Evolutionary conservation across 2,113 vertebrate genomes (phyloP), one percentile per base, ranked within the genome.

Genomic region (cattle (Bos taurus)): DNA sequence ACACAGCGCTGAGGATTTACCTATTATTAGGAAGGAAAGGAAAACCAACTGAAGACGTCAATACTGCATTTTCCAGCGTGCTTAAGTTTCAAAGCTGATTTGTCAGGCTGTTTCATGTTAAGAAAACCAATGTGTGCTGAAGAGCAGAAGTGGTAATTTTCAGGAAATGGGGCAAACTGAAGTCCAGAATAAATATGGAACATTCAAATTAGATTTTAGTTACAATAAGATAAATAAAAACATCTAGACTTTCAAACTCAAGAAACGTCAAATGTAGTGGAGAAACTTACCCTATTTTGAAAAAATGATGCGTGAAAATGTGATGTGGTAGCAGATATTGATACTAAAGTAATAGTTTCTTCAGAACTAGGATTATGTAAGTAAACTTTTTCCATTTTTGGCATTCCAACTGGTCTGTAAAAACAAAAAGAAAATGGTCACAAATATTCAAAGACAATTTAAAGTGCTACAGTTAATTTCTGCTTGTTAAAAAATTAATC

Each of bases 381-480:
- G 98, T 99, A 99, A 99, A 99, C 99, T 99, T 99, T 99, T 99
- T 99, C 99, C 99, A 99, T 99, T 99, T 99, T 99, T 99, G 99
- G 99, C 99, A 99, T 99, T 98, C 99, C 99, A 98, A 99, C 99
- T 89, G 99, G 99, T 99, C 99, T 99, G 98, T 52, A 33, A 90
- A 99, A 98, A 97, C 94, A 95, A 96, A 17, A 97, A 17, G 81
- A n/a, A 97, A 88, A 97, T 19, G 82, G 40, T 97, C 60, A 98
- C 14, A 92, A 96, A 95, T 86, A 88, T 86, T 96, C 74, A 87
- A 90, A 96, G 80, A 91, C 59, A 83, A 87, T 84, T 89, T 93
- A 21, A 74, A 88, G 85, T 62, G 85, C 19, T n/a, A 82, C 77
- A 90, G 4, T 43, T 59, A 78, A 80, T 48, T 52, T 87, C 12